Percentiles rank a stretch among this genome's conserved stretches.
Evolutionary conservation across 1,140 invertebrate species (phyloP).

Genomic region (Trypoxylus dichotomus): DNA sequence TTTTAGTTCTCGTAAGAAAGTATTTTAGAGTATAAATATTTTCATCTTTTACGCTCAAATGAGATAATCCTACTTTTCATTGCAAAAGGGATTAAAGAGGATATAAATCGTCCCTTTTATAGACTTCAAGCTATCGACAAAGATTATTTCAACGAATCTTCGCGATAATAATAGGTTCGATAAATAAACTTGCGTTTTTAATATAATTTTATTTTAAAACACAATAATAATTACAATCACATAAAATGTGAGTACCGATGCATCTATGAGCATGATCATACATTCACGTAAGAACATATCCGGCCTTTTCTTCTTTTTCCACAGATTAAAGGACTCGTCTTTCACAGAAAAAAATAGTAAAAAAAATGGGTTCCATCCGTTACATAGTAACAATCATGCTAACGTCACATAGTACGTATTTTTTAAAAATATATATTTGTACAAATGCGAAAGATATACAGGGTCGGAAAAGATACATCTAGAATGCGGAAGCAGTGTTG

Average conservation of each 20-base stretch:
- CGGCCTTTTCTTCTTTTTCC: background rate
- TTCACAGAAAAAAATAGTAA: constrained; percentile 2
- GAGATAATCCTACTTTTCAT: background rate
- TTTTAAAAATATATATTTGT: too few species aligned
- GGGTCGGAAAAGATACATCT: too few species aligned
- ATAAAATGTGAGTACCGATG: constrained; percentile 22
- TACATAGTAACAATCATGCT: constrained; percentile 31
- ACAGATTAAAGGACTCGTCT: background rate
- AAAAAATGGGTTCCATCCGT: background rate
- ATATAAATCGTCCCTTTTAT: too few species aligned
- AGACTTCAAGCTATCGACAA: too few species aligned
- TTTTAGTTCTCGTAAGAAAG: too few species aligned
- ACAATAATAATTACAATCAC: background rate
- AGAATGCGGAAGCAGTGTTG: too few species aligned
- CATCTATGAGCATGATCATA: constrained; percentile 30
- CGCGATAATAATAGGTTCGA: too few species aligned
- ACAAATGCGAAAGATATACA: too few species aligned
- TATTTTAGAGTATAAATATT: too few species aligned
- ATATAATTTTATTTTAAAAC: constrained; percentile 20
- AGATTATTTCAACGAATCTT: too few species aligned
- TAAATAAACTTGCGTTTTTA: background rate
- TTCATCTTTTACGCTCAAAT: too few species aligned
- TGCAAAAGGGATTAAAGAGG: background rate
- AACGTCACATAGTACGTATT: constrained; percentile 23
- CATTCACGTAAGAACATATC: constrained; percentile 3